A percentile compares a stretch with the other conserved stretches of the same genome.
These are phyloP conservation scores for Sarcophilus harrisii DNA, from an alignment of 2,797 vertebrate genomes.

Conservation along the genomic window DNA sequence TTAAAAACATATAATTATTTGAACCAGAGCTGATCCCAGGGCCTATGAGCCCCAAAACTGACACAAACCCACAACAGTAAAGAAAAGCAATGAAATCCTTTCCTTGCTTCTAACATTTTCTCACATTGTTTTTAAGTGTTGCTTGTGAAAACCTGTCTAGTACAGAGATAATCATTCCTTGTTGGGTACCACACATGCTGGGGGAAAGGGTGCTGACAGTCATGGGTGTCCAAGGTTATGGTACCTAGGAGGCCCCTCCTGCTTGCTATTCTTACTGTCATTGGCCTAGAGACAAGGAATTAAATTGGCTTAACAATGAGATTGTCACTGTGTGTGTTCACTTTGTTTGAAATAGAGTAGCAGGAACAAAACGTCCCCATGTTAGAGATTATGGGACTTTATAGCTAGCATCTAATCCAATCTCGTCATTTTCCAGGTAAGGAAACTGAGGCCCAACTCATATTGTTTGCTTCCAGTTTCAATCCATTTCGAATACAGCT, in stretches of 20 bases:
- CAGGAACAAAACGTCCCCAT: not conserved
- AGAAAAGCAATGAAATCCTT: not conserved
- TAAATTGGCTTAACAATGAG: not conserved
- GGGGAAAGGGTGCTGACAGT: not conserved
- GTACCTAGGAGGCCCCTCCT: not conserved
- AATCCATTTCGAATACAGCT: not conserved
- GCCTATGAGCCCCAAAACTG: not conserved
- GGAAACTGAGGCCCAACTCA: not conserved
- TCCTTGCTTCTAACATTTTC: conserved; percentile 1
- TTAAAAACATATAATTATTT: not conserved
- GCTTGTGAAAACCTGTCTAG: not conserved
- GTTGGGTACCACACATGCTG: not conserved
- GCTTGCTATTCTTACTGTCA: not conserved
- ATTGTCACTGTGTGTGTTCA: not conserved
- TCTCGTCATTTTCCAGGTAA: not conserved
- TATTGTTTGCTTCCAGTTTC: not conserved
- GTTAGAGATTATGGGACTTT: not conserved
- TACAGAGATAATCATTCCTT: not conserved
- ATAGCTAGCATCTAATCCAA: not conserved
- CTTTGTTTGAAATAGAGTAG: not conserved
- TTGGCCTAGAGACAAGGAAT: not conserved
- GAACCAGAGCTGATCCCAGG: not conserved
- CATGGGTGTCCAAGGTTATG: too few relatives aligned
- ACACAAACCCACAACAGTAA: not conserved
- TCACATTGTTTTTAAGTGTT: not conserved